Evolutionary conservation across 2,113 vertebrate species (phyloP).

Genomic region (Osmerus mordax): DNA sequence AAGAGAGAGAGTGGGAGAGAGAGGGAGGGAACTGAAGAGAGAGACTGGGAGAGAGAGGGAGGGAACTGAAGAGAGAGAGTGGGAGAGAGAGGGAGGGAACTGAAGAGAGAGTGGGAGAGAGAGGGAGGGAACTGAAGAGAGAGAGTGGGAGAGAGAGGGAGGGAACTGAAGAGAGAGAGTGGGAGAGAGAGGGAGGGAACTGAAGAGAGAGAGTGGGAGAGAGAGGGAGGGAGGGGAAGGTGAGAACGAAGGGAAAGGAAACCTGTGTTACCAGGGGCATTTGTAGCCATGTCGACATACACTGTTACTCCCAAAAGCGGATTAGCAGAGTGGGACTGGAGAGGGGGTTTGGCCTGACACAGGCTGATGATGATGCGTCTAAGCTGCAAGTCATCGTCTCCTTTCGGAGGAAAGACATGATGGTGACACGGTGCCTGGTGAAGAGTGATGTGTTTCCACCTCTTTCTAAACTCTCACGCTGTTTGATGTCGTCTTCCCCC

Average conservation of each 20-base stretch:
- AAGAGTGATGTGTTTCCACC: constrained; percentile 13
- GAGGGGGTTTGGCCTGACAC: constrained; percentile 31
- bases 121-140: no score
- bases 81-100: no score
- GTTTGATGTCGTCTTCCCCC: constrained; percentile 15
- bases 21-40: no score
- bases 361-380: constrained; percentile 21
- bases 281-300: constrained; percentile 57
- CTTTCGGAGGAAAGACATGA: constrained; percentile 13
- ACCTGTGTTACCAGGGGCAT: constrained; percentile 41
- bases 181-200: no score
- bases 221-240: constrained; percentile 19
- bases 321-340: constrained; percentile 33
- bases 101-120: no score
- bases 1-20: no score
- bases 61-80: no score
- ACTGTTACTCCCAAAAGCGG: no score
- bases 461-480: constrained; percentile 20
- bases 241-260: constrained; percentile 55
- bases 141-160: no score
- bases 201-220: not conserved
- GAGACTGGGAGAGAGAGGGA: no score
- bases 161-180: no score
- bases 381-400: constrained; percentile 17
- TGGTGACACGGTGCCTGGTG: constrained; percentile 6